Base-by-base conservation (phyloP, 2,888 invertebrate genomes). In the Argyresthia albistria region DNA sequence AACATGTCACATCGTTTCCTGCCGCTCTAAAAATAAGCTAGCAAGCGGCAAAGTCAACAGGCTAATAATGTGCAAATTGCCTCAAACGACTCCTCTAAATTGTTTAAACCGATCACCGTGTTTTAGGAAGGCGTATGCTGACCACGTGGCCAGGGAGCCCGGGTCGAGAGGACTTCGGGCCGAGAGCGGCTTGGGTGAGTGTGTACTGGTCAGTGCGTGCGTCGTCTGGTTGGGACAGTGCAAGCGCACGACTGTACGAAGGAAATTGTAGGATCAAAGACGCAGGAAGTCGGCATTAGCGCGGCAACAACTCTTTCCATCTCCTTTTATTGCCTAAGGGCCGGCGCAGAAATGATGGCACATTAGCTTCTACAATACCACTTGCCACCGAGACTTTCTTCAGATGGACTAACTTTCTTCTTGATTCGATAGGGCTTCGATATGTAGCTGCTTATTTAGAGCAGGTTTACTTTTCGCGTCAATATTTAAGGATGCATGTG, bases 251-350 rank as follows among this genome's bases (percentile, higher is more conserved):
- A 81, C 64, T 73, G n/a, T 73, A 12, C 67, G 66, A 69, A 78
- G 73, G 71, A 79, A 81, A 83, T 83, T 81, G 79, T 75, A 70
- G 70, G 72, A 80, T 73, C 75, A 81, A 78, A 79, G 78, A 74
- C 69, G 69, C 80, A 76, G 84, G 84, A 84, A 76, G 82, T 78
- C 66, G 70, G 71, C 74, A 83, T 83, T 82, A 83, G 67, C 72
- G 67, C 65, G 64, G 69, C 66, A 65, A 70, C 68, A 64, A 69
- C 65, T 69, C 67, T 71, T 75, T 75, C 73, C 73, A 77, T 73
- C 63, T 57, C 55, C 55, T 62, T 51, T 46, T 46, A 12, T 12
- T 45, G 15, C 25, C 25, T 25, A 25, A 25, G 25, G 25, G 25
- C 25, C 25, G 25, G 25, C 25, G 25, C 25, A 25, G 25, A 25